A percentile compares a stretch with the other conserved stretches of the same genome.
Conservation (phyloP, 2,797 vertebrate genomes). For the Odontamblyopus lacepedii region DNA sequence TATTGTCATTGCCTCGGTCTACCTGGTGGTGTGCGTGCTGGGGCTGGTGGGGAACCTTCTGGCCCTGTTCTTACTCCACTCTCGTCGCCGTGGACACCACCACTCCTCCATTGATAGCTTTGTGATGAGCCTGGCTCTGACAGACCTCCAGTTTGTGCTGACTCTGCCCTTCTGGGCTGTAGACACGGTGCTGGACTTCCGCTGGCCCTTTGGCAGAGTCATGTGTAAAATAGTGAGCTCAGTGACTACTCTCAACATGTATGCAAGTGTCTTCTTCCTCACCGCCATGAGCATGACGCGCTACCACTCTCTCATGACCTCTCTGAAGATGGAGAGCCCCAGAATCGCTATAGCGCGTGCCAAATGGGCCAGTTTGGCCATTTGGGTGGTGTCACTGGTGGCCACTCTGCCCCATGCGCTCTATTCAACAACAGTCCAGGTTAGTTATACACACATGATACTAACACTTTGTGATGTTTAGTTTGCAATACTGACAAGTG, state of each 20-base stretch:
- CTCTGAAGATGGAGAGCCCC: conserved; percentile 72
- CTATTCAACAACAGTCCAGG: conserved; percentile 80
- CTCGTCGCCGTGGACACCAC: conserved; percentile 63
- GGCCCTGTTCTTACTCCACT: conserved; percentile 77
- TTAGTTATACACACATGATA: conserved; percentile 10
- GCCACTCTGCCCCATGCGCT: conserved; percentile 77
- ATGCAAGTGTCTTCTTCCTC: conserved; percentile 81
- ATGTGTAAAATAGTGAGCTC: conserved; percentile 81
- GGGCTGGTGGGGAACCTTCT: conserved; percentile 81
- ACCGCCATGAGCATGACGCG: conserved; percentile 79
- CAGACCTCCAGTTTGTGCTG: conserved; percentile 79
- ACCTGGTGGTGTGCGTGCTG: conserved; percentile 79
- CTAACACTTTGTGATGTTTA: background rate
- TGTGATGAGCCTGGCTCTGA: conserved; percentile 77
- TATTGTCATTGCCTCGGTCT: conserved; percentile 74
- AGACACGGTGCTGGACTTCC: conserved; percentile 77
- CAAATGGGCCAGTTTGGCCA: conserved; percentile 73
- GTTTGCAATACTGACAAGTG: background rate
- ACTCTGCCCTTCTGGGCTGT: conserved; percentile 80
- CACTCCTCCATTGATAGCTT: conserved; percentile 75
- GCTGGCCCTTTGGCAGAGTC: conserved; percentile 77
- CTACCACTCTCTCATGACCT: conserved; percentile 73
- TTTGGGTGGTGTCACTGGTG: conserved; percentile 74
- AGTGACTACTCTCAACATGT: conserved; percentile 81
- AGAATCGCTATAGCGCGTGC: conserved; percentile 49